These are phyloP conservation scores for Cepaea hortensis DNA, from an alignment of 2,888 invertebrate species.

Conservation along the genomic window DNA sequence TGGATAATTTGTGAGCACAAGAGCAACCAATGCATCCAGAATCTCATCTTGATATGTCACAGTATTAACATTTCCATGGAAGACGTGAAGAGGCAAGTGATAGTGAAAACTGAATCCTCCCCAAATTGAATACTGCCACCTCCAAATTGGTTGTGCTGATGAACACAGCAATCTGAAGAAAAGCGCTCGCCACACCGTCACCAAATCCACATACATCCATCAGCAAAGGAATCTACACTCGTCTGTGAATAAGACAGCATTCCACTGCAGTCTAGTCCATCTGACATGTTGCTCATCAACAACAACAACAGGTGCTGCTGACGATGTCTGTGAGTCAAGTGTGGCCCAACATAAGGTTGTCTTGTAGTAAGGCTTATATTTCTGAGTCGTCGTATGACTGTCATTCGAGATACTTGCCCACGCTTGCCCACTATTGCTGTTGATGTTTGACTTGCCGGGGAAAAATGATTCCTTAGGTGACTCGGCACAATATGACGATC, in stretches of 20 bases:
- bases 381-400: background rate
- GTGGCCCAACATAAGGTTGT: background rate
- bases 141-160: too few species aligned
- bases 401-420: conserved; percentile 1
- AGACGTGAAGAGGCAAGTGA: background rate
- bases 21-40: background rate
- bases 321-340: background rate
- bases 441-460: background rate
- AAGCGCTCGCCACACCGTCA: background rate
- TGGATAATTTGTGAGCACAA: background rate
- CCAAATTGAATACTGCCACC: too few species aligned
- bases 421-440: background rate
- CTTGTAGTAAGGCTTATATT: background rate
- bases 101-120: too few species aligned
- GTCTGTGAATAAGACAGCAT: background rate
- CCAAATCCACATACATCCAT: too few species aligned
- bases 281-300: background rate
- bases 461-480: background rate
- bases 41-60: background rate
- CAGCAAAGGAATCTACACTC: too few species aligned
- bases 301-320: background rate
- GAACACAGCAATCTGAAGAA: too few species aligned
- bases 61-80: background rate
- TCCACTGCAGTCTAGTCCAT: background rate
- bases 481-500: background rate